These are phyloP conservation scores for Xanthostigma xanthostigma DNA, from an alignment of 2,888 invertebrate genomes.

Conservation along the genomic window DNA sequence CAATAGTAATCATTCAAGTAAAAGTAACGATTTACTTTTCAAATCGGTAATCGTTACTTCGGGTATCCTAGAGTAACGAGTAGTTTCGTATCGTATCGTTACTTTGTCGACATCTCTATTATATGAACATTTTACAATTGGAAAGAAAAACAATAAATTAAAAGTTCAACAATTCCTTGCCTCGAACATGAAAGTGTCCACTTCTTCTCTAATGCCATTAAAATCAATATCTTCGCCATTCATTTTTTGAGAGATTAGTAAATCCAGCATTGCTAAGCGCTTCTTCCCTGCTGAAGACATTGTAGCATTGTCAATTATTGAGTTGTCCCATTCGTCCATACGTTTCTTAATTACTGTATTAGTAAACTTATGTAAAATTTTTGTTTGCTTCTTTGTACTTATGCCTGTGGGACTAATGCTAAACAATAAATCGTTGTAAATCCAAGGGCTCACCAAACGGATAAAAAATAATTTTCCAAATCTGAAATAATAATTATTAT, in stretches of 20 bases:
- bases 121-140: too few relatives aligned
- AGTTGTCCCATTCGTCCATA: conserved; percentile 3
- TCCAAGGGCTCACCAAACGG: conserved; percentile 37
- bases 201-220: conserved; percentile 26
- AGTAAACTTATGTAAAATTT: conserved; percentile 15
- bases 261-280: conserved; percentile 39
- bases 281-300: conserved; percentile 21
- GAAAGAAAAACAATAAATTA: too few relatives aligned
- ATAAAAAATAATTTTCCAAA: conserved; percentile 25
- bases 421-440: conserved; percentile 39
- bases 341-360: conserved; percentile 8
- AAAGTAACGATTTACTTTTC: too few relatives aligned
- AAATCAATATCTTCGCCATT: conserved; percentile 32
- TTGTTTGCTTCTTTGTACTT: conserved; percentile 28
- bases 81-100: too few relatives aligned
- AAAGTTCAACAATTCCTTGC: conserved; percentile 19
- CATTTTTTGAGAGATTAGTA: conserved; percentile 33
- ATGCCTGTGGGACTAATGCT: conserved; percentile 32
- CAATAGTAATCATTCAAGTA: too few relatives aligned
- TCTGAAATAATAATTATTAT: neutral
- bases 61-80: too few relatives aligned
- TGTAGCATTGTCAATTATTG: neutral
- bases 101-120: too few relatives aligned
- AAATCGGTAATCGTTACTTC: too few relatives aligned
- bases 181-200: conserved; percentile 48